Percentiles rank a stretch among this genome's conserved stretches.
Conservation (phyloP, 1,140 invertebrate genomes). For the Bombus haemorrhoidalis region DNA sequence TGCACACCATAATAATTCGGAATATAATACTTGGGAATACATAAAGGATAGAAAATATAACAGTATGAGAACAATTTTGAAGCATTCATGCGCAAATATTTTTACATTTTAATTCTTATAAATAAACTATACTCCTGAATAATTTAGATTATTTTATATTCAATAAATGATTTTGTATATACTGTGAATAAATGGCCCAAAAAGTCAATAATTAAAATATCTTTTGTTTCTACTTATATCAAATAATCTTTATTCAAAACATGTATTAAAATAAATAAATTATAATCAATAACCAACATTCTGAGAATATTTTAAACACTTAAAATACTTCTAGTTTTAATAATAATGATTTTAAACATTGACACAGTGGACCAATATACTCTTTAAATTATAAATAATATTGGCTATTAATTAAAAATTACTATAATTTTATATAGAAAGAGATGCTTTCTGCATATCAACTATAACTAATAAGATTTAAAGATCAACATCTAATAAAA, state of each 20-base stretch:
- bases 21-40: slow-evolving; percentile 84
- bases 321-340: not conserved
- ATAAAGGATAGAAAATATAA: slow-evolving; percentile 72
- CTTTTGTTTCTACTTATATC: not conserved
- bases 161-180: not conserved
- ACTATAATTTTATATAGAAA: not conserved
- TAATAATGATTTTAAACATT: not conserved
- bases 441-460: slow-evolving; percentile 50
- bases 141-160: slow-evolving; percentile 4
- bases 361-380: not conserved
- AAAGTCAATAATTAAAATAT: not conserved
- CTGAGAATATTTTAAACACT: not conserved
- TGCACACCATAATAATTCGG: slow-evolving; percentile 84
- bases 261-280: not conserved
- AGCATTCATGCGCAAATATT: slow-evolving; percentile 63
- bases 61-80: slow-evolving; percentile 53
- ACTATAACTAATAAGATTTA: not conserved
- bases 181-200: not conserved
- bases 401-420: not conserved
- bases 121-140: slow-evolving; percentile 3
- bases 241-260: not conserved
- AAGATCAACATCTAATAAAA: not conserved
- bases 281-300: not conserved
- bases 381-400: not conserved
- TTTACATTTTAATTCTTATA: slow-evolving; percentile 30